Evolutionary conservation across 2,888 invertebrate genomes (phyloP), one percentile per base, ranked within the genome.

Genomic region (Micoletzkya japonica): DNA sequence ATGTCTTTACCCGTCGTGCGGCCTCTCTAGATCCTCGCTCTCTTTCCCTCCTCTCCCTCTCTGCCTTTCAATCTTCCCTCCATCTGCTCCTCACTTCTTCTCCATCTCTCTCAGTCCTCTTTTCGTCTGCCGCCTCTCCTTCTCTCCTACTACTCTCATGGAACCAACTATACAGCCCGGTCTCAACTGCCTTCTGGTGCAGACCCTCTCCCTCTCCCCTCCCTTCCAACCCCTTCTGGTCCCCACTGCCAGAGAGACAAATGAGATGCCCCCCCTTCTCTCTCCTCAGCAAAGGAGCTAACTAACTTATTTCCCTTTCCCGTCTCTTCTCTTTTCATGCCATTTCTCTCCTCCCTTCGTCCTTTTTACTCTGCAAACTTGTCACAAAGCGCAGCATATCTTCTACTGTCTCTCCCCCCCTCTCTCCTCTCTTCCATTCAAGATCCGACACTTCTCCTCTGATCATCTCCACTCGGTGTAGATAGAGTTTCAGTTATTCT

Each of bases 41-140:
- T n/a, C 14, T 36, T 37, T 20, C 59, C 4, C 28, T 39, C 28
- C 54, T 30, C 3, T 54, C n/a, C 36, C 59, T n/a, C 39, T 20
- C 37, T 59, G 37, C 44, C 59, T 26, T 37, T 39, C 59, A 59
- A 59, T 59, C n/a, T n/a, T n/a, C n/a, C n/a, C n/a, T n/a, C n/a
- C n/a, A n/a, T n/a, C n/a, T n/a, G n/a, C n/a, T n/a, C n/a, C n/a
- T n/a, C n/a, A n/a, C n/a, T n/a, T n/a, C n/a, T n/a, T n/a, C n/a
- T n/a, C n/a, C n/a, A n/a, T n/a, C n/a, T n/a, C n/a, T n/a, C n/a
- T n/a, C n/a, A n/a, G n/a, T n/a, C n/a, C n/a, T n/a, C n/a, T n/a
- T n/a, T n/a, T n/a, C n/a, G n/a, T n/a, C n/a, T n/a, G 44, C 59
- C 44, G 59, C 59, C 37, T 59, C 59, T 59, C 59, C 37, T 59